Conservation (phyloP, 2,888 invertebrate genomes). For the Atherix ibis region DNA sequence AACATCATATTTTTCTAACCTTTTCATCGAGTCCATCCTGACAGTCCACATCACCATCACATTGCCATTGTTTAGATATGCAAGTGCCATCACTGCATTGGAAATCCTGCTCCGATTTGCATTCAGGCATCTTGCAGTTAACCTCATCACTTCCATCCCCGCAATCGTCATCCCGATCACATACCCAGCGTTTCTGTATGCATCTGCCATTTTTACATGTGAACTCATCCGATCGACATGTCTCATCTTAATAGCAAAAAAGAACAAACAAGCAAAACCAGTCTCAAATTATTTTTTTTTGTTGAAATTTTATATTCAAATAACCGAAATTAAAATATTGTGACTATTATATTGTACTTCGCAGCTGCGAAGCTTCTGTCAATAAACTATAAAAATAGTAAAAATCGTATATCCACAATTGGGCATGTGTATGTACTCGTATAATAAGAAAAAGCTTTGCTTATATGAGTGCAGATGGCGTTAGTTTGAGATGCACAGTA, state of each 20-base stretch:
- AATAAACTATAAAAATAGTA: too few species aligned
- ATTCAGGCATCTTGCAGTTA: conserved; percentile 54
- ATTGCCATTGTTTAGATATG: conserved; percentile 64
- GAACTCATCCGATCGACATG: conserved; percentile 82
- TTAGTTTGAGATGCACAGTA: too few species aligned
- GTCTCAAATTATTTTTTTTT: too few species aligned
- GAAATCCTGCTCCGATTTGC: conserved; percentile 54
- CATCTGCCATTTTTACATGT: conserved; percentile 83
- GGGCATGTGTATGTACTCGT: too few species aligned
- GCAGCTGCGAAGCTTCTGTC: too few species aligned
- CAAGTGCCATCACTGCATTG: conserved; percentile 61
- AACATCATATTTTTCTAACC: conserved; percentile 25
- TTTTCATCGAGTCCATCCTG: conserved; percentile 67
- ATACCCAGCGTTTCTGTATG: conserved; percentile 72
- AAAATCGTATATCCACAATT: too few species aligned
- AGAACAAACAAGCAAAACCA: too few species aligned
- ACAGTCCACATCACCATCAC: conserved; percentile 80
- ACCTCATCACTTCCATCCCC: conserved; percentile 71
- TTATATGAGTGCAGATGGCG: too few species aligned
- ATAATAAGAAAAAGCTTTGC: too few species aligned
- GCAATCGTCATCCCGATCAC: conserved; percentile 77
- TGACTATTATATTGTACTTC: too few species aligned
- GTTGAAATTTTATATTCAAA: too few species aligned
- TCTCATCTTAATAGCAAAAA: conserved; percentile 62
- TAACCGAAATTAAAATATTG: too few species aligned